Base-by-base conservation (phyloP, 1,140 invertebrate species). In the Brachionus koreanus region DNA sequence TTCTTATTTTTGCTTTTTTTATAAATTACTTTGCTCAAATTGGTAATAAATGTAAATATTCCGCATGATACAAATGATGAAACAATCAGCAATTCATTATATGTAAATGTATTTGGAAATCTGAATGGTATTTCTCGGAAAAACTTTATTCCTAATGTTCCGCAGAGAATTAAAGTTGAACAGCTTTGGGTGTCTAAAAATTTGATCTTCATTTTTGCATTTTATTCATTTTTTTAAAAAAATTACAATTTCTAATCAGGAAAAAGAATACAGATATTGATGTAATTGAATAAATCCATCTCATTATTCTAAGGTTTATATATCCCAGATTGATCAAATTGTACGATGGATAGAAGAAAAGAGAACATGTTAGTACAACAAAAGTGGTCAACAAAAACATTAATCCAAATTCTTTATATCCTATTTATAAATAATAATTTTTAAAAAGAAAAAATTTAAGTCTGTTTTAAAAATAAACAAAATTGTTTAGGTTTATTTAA, bases 261-360 rank as follows among this genome's bases (percentile, higher is more conserved):
- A 79, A 79, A 63, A 79, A 65, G 13, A 79, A 79, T 35, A 23
- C 33, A 35, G 76, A 57, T 42, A 65, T 25, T 5, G 19, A n/a
- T 3, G 49, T 57, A 5, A 79, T 25, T 42, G 61, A 79, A 43
- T 61, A 79, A 39, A 79, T 79, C 76, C 76, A 79, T 61, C 49
- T 25, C 35, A 79, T 23, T 25, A 79, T 61, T 61, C 76, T 57
- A 33, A 79, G 39, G 23, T 79, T 57, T 12, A 79, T 37, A n/a
- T 79, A 65, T 10, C 76, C 76, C 9, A 37, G 7, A 19, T 33
- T 23, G n/a, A 29, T 33, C 37, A 79, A 42, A 25, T 42, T 42
- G 29, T 79, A 79, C 10, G 61, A 57, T 79, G 76, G 76, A 65
- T 79, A 79, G 23, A 39, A 79, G 57, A 79, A 79, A 29, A 79